Conservation (phyloP, 2,888 invertebrate genomes). For the Nemurella pictetii region DNA sequence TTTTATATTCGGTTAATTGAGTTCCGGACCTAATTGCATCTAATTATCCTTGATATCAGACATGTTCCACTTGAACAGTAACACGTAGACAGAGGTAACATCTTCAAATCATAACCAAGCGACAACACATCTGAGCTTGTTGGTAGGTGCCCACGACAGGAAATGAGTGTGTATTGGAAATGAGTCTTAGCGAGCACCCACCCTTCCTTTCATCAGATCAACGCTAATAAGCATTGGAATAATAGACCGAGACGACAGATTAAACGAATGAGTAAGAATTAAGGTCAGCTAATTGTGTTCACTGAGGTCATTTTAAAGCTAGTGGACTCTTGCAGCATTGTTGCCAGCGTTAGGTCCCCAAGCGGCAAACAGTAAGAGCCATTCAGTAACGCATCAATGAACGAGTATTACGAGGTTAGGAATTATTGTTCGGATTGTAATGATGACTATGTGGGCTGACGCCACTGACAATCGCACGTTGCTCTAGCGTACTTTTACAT, state of each 20-base stretch:
- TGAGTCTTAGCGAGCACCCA: conserved; percentile 5
- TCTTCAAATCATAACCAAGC: background rate
- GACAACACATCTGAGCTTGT: conserved; percentile 5
- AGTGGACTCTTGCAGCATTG: conserved; percentile 7
- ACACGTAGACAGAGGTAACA: background rate
- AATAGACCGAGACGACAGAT: conserved; percentile 33
- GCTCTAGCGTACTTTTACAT: too few species aligned
- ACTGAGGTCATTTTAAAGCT: conserved; percentile 33
- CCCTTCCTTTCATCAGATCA: conserved; percentile 27
- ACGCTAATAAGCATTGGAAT: conserved; percentile 30
- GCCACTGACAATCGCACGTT: too few species aligned
- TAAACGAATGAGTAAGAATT: conserved; percentile 37
- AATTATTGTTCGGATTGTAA: conserved; percentile 1
- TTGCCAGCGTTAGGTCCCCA: background rate
- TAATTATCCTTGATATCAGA: background rate
- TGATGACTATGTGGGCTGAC: background rate
- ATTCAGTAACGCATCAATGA: background rate
- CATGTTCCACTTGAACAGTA: conserved; percentile 11
- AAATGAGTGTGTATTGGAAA: conserved; percentile 24
- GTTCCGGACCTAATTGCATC: background rate
- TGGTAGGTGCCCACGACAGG: conserved; percentile 12
- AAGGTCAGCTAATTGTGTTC: conserved; percentile 36
- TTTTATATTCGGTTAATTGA: background rate
- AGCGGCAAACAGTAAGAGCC: background rate
- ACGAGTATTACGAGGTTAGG: conserved; percentile 6